A percentile compares a stretch with the other conserved stretches of the same genome.
Conservation (phyloP, 2,888 invertebrate genomes). For the Tridacna crocea region DNA sequence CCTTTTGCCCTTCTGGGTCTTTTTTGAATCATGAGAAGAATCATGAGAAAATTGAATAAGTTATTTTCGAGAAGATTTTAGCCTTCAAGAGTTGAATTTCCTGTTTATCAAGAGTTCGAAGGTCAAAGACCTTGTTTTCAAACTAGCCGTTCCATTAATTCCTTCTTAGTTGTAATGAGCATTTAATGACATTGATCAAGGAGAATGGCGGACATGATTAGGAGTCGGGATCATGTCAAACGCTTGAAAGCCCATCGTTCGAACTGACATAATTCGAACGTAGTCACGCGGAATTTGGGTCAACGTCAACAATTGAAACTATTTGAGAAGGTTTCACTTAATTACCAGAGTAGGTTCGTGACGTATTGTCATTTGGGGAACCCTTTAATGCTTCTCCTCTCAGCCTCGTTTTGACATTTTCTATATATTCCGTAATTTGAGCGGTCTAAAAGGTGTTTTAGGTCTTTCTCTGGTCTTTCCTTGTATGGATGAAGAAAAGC, state of each 20-base stretch:
- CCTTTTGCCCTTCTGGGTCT: too few species aligned
- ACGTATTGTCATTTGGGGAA: background rate
- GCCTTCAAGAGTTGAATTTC: too few species aligned
- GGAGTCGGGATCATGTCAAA: conserved; percentile 17
- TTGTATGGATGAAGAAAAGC: too few species aligned
- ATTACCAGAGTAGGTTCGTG: background rate
- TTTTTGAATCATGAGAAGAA: too few species aligned
- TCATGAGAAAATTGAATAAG: too few species aligned
- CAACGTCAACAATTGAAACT: background rate
- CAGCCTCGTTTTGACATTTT: too few species aligned
- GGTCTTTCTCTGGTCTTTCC: too few species aligned
- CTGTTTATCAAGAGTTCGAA: background rate
- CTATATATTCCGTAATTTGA: too few species aligned
- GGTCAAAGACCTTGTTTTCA: background rate
- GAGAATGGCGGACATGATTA: conserved; percentile 1
- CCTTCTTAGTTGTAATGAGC: conserved; percentile 2
- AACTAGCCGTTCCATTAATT: background rate
- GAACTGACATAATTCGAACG: conserved; percentile 6
- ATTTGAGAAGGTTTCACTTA: background rate
- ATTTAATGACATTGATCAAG: conserved; percentile 1
- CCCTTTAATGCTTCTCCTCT: too few species aligned
- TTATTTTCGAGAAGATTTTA: too few species aligned
- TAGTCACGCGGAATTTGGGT: conserved; percentile 10
- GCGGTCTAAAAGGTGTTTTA: too few species aligned
- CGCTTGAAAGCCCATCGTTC: conserved; percentile 18